Conservation (phyloP, 2,797 vertebrate species). For the Diplodus puntazzo region DNA sequence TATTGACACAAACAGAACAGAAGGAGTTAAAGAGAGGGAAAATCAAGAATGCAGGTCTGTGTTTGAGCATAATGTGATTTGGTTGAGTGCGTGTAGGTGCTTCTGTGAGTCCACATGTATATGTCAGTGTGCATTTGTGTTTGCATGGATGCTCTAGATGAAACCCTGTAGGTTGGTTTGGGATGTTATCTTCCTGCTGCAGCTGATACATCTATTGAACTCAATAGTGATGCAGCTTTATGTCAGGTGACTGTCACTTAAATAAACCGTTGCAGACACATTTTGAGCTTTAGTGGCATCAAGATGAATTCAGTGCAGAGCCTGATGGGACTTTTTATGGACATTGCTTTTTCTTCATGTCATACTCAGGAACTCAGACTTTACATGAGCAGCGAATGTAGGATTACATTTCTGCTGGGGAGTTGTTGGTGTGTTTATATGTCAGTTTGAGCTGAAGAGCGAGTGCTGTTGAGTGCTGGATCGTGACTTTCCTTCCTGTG, state of each 20-base stretch:
- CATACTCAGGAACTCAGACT: background rate
- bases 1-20: conserved; percentile 27
- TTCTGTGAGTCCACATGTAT: conserved; percentile 11
- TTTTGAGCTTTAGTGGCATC: conserved; percentile 1
- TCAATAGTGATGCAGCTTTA: background rate
- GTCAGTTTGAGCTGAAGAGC: conserved; percentile 46
- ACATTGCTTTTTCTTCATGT: background rate
- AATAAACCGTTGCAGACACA: conserved; percentile 14
- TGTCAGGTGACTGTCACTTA: conserved; percentile 4
- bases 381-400: conserved; percentile 4
- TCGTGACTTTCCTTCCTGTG: conserved; percentile 68
- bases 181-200: conserved; percentile 36
- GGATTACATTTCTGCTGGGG: conserved; percentile 22
- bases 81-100: conserved; percentile 6
- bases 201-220: conserved; percentile 36
- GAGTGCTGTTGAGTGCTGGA: conserved; percentile 42
- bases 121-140: conserved; percentile 29
- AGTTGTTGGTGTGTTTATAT: conserved; percentile 36
- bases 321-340: conserved; percentile 1
- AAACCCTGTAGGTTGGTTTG: conserved; percentile 6
- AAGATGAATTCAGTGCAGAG: background rate
- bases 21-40: conserved; percentile 21
- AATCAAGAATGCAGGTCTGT: conserved; percentile 22
- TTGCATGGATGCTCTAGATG: conserved; percentile 23
- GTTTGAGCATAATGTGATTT: conserved; percentile 6